Conservation (phyloP, 92 coral and sea anemone species). For the Heliopora coerulea region DNA sequence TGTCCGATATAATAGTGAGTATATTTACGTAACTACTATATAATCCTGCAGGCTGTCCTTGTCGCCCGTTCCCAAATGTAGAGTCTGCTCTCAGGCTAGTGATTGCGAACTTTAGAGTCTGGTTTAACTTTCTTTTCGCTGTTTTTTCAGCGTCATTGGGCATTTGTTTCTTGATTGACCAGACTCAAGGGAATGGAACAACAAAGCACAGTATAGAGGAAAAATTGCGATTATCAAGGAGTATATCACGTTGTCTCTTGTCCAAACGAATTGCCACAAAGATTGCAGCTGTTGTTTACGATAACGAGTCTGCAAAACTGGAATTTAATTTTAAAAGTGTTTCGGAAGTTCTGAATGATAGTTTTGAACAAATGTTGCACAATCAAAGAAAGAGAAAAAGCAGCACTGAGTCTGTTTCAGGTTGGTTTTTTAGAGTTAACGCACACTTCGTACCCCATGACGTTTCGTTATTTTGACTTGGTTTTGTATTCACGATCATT, state of each 20-base stretch:
- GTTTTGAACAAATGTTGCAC: neutral
- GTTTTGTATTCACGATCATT: no score
- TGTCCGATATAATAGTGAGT: no score
- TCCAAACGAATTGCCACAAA: conserved; percentile 16
- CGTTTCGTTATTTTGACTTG: no score
- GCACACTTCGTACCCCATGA: no score
- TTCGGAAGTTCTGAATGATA: conserved; percentile 3
- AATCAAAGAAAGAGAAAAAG: neutral
- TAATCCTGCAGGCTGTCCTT: no score
- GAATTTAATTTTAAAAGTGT: conserved; percentile 21
- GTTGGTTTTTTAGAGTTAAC: no score
- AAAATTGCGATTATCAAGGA: conserved; percentile 13
- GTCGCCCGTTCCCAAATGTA: no score
- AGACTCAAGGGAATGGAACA: neutral
- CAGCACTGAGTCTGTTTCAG: neutral
- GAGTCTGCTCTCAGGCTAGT: no score
- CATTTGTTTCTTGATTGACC: conserved; percentile 29
- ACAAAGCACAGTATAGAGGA: conserved; percentile 8
- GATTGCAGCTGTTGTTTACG: conserved; percentile 11
- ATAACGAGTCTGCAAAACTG: conserved; percentile 20
- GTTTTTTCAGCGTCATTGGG: conserved; percentile 14
- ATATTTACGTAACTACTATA: no score
- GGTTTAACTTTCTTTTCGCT: no score
- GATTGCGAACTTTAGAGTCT: no score
- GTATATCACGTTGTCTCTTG: conserved; percentile 12